These are phyloP conservation scores for Probosciger aterrimus DNA, from an alignment of 2,113 vertebrate genomes.

Conservation along the genomic window DNA sequence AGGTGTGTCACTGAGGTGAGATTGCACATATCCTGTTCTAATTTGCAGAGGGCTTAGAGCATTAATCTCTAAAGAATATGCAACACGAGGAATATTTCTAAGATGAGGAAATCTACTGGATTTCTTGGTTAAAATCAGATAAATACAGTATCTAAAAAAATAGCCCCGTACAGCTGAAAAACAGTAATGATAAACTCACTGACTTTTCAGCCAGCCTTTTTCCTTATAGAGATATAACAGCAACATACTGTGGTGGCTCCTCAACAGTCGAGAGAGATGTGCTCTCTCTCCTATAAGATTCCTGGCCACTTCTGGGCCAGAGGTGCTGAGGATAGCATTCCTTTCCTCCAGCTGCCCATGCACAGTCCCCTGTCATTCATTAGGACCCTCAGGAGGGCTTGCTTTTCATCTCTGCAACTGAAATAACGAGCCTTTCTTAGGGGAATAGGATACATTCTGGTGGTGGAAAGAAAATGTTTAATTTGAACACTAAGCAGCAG, in stretches of 20 bases:
- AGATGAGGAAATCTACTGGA: background rate
- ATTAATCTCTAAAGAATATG: background rate
- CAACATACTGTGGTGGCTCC: background rate
- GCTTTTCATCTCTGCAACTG: background rate
- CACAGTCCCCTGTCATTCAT: background rate
- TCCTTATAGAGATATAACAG: background rate
- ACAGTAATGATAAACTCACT: background rate
- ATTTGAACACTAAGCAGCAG: background rate
- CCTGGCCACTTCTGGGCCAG: fast-evolving
- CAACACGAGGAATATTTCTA: background rate
- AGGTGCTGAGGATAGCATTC: background rate
- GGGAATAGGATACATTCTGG: background rate
- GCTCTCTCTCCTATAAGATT: background rate
- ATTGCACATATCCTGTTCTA: background rate
- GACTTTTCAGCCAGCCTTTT: background rate
- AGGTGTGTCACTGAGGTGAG: background rate
- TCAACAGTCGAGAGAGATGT: fast-evolving
- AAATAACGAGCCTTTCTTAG: background rate
- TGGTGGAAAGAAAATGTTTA: background rate
- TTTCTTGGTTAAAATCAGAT: background rate
- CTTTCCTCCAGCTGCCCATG: background rate
- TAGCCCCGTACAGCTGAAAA: background rate
- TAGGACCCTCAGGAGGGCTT: background rate
- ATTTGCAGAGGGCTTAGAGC: background rate
- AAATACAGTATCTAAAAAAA: background rate